Base-by-base conservation (phyloP, 2,888 invertebrate genomes). In the Drosophila quinaria region DNA sequence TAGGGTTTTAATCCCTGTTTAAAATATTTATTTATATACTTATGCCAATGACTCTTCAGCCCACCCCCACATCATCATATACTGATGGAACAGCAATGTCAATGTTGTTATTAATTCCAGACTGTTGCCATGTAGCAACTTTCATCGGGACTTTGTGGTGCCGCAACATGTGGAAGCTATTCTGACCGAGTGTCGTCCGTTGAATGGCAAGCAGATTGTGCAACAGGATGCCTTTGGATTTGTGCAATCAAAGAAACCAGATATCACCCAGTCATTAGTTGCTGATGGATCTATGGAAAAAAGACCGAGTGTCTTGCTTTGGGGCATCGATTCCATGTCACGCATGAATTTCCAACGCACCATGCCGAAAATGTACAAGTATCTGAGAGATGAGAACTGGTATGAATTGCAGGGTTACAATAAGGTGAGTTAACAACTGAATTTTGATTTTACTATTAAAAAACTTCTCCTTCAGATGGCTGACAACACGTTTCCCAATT, bases 401-500 rank as follows among this genome's bases (percentile, higher is more conserved):
- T 92, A 95, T 33, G 95, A 95, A 63, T 93, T 96, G 86, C 94
- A 95, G 78, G 97, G 96, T 1, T 97, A 97, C 92, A 94, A 95
- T 80, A 95, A 95, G 94, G 95, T 76, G 19, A 47, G 52, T 55
- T 1, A 10, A 25, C 3, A 4, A 1, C n/a, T 1, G 0, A 13
- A n/a, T 13, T 3, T 5, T 11, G 3, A 22, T 22, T 22, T 19
- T 2, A 19, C 19, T 11, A 19, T 13, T 42, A 2, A 42, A 33
- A 33, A 47, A 55, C 54, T 19, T 66, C 19, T 46, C 3, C 3
- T 33, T 1, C 13, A 97, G 94, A 94, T 96, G 75, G 97, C 95
- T 1, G 98, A 98, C 83, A 98, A 98, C 83, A 98, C 97, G 0
- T 97, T 96, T 90, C 97, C 98, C 0, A 98, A 98, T 92, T 92